Percentiles rank a stretch among this genome's conserved stretches.
Evolutionary conservation across 2,113 vertebrate species (phyloP).

Genomic region (Azemiops feae): DNA sequence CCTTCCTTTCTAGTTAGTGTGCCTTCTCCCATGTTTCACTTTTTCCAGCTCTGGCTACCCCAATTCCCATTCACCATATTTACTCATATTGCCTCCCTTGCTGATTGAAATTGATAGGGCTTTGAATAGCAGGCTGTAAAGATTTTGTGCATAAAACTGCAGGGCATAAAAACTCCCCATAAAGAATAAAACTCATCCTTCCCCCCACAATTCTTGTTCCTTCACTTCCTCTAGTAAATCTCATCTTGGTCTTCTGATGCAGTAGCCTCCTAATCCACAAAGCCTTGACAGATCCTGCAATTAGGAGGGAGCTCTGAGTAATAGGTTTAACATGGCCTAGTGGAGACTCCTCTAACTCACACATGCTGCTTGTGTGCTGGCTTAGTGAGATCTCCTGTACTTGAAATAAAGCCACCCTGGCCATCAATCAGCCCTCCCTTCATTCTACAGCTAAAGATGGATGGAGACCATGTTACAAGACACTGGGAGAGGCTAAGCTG

Average conservation of each 20-base stretch:
- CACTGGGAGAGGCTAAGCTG: background rate
- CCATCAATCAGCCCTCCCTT: constrained; percentile 1
- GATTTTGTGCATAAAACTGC: background rate
- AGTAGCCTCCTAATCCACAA: constrained; percentile 41
- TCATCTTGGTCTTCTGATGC: background rate
- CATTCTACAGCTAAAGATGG: background rate
- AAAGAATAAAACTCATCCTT: constrained; percentile 36
- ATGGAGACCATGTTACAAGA: background rate
- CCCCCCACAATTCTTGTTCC: background rate
- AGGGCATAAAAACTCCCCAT: constrained; percentile 40
- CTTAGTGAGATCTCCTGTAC: constrained; percentile 1
- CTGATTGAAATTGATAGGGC: constrained; percentile 23
- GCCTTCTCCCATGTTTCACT: background rate
- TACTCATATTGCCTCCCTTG: background rate
- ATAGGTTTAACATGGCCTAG: constrained; percentile 18
- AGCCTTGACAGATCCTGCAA: background rate
- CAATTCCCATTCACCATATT: background rate
- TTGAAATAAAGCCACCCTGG: constrained; percentile 18
- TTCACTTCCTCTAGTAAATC: constrained; percentile 35
- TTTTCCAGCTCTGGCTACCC: background rate
- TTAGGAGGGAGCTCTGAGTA: constrained; percentile 4
- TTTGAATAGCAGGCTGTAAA: constrained; percentile 50
- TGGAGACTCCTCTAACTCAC: constrained; percentile 10
- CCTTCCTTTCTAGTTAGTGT: too few species aligned
- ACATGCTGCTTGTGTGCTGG: background rate